A percentile compares a stretch with the other conserved stretches of the same genome.
Evolutionary conservation across 2,113 vertebrate species (phyloP).

Genomic region (Dunckerocampus dactyliophorus): DNA sequence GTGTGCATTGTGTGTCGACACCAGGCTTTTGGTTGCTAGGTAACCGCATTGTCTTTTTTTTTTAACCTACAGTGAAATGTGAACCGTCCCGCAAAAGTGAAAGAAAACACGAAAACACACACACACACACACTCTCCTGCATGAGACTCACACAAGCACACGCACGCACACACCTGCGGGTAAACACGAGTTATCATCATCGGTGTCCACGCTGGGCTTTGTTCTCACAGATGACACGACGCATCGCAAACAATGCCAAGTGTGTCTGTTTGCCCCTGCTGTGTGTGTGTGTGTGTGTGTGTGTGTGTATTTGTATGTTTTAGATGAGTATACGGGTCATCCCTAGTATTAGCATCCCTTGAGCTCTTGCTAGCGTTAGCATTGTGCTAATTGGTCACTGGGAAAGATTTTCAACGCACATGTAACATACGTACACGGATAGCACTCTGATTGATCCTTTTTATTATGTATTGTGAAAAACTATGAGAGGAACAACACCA

Average conservation of each 20-base stretch:
- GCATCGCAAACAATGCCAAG: conserved; percentile 46
- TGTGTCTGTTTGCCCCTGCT: neutral
- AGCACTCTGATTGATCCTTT: no score
- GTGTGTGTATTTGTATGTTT: conserved; percentile 23
- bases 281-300: conserved; percentile 17
- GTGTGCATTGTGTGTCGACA: neutral
- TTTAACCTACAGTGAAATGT: conserved; percentile 6
- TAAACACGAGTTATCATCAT: conserved; percentile 54
- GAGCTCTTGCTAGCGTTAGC: no score
- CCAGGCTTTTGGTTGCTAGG: conserved; percentile 48
- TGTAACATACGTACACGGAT: no score
- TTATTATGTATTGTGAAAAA: no score
- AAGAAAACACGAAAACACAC: neutral
- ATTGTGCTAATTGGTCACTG: no score
- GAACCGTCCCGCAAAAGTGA: neutral
- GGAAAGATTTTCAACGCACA: no score
- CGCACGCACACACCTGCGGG: conserved; percentile 16
- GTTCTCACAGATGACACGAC: conserved; percentile 53
- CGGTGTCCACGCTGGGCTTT: conserved; percentile 59
- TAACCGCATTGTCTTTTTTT: conserved; percentile 58
- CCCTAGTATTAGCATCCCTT: no score
- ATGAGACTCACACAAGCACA: conserved; percentile 7
- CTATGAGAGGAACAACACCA: no score
- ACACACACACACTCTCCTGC: neutral
- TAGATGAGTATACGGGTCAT: no score